Evolutionary conservation across 2,113 vertebrate species (phyloP), one percentile per base, ranked within the genome.

Genomic region (Myotis davidii): DNA sequence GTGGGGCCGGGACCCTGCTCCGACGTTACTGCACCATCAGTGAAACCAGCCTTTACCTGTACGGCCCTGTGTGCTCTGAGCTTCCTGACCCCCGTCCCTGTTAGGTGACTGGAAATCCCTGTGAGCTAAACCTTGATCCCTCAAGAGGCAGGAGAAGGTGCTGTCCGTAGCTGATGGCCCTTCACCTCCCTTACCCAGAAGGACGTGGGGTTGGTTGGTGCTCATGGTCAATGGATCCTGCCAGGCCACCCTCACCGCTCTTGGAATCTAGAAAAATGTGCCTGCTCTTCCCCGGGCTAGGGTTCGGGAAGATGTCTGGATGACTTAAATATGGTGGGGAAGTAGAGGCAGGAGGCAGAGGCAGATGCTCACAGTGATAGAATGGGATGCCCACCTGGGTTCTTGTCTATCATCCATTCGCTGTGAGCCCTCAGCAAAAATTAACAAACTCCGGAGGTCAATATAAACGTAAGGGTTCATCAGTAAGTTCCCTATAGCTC

Each of bases 81-180:
- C 16, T 34, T 6, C 50, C 42, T 61, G 70, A 86, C 61, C 29
- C 17, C 29, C 34, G 18, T 34, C 81, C 32, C 70, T 94, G 87
- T 89, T 54, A 72, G 37, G 39, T 16, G 27, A 87, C 48, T 21
- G 27, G 42, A 52, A 65, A 32, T 50, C 27, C 69, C 50, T 37
- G 29, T 27, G 54, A 50, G n/a, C 64, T n/a, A 42, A 54, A 67
- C 11, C 13, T 76, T 34, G 32, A 93, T 39, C 48, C 21, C 69
- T 94, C 45, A 34, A 54, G 42, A 65, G n/a, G 39, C 27, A 21
- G 39, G 72, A 91, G 52, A 67, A 82, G 54, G 20, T 18, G 4
- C 2, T 56, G 8, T 65, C 18, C 29, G 65, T 12, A 2, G 39
- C 48, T 9, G 2, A 6, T 0, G n/a, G 16, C 25, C 6, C 23